These are phyloP conservation scores for Drosophila varians DNA, from an alignment of 1,140 invertebrate species.

Conservation along the genomic window DNA sequence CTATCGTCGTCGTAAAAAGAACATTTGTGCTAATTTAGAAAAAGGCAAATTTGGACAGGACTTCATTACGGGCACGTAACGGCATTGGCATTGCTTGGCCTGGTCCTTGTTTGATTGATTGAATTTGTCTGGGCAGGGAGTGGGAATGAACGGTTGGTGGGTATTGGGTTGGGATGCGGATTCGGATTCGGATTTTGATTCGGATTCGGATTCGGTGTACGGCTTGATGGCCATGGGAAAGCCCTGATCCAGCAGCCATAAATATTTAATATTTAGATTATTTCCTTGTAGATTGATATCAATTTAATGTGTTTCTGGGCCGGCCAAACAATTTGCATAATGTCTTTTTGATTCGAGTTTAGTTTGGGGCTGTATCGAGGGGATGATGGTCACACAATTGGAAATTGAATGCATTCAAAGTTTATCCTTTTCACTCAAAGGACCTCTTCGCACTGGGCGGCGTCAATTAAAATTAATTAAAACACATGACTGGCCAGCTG, in stretches of 20 bases:
- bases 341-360: slow-evolving; percentile 64
- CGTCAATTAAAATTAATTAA: slow-evolving; percentile 50
- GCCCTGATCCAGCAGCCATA: slow-evolving; percentile 21
- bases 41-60: slow-evolving; percentile 81
- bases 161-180: not conserved
- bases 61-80: slow-evolving; percentile 78
- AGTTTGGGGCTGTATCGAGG: slow-evolving; percentile 24
- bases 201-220: not conserved
- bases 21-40: slow-evolving; percentile 82
- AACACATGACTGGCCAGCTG: slow-evolving; percentile 15
- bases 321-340: slow-evolving; percentile 63
- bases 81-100: slow-evolving; percentile 69
- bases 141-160: too few relatives aligned
- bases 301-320: slow-evolving; percentile 65
- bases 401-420: slow-evolving; percentile 25
- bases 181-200: slow-evolving; percentile 1
- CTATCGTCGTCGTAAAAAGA: slow-evolving; percentile 76
- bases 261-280: slow-evolving; percentile 66
- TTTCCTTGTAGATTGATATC: slow-evolving; percentile 66
- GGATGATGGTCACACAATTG: slow-evolving; percentile 2
- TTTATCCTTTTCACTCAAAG: slow-evolving; percentile 26
- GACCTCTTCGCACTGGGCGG: not conserved
- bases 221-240: slow-evolving; percentile 20
- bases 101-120: slow-evolving; percentile 72
- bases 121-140: slow-evolving; percentile 61